phyloP scores from a whole-genome alignment of 1,140 invertebrate genomes.

The Drosophila santomea region DNA sequence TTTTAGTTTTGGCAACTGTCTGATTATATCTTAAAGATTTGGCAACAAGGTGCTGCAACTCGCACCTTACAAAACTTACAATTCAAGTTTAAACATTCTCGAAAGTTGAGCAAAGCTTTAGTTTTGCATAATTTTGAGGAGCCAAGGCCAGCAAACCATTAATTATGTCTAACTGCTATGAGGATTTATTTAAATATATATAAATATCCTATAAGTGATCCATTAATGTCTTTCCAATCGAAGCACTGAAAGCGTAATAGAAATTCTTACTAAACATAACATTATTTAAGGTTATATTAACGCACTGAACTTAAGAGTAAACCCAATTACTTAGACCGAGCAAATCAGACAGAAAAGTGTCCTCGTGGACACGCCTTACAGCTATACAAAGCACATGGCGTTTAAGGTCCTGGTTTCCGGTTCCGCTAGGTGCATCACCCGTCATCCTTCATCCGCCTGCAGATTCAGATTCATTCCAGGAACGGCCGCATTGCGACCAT shows the following conservation, averaged over 20 bases:
- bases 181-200: slow-evolving; percentile 38
- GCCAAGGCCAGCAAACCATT: slow-evolving; percentile 1
- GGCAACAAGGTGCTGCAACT: slow-evolving; percentile 25
- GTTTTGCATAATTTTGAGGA: not conserved
- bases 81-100: not conserved
- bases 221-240: slow-evolving; percentile 13
- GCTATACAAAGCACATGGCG: slow-evolving; percentile 69
- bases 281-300: slow-evolving; percentile 42
- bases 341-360: slow-evolving; percentile 57
- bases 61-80: no score
- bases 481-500: slow-evolving; percentile 7
- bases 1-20: slow-evolving; percentile 19
- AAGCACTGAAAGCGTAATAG: slow-evolving; percentile 33
- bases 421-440: slow-evolving; percentile 19
- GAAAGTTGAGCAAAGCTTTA: slow-evolving; percentile 17
- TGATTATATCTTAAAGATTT: slow-evolving; percentile 29
- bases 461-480: slow-evolving; percentile 45
- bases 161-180: slow-evolving; percentile 36
- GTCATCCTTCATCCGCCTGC: slow-evolving; percentile 35
- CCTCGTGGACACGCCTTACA: slow-evolving; percentile 53
- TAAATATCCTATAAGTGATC: slow-evolving; percentile 25
- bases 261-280: slow-evolving; percentile 42
- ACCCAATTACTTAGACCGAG: slow-evolving; percentile 43
- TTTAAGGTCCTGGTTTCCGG: slow-evolving; percentile 5
- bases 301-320: slow-evolving; percentile 43